Evolutionary conservation across 2,888 invertebrate genomes (phyloP).

Genomic region (Euspilapteryx auroguttella): DNA sequence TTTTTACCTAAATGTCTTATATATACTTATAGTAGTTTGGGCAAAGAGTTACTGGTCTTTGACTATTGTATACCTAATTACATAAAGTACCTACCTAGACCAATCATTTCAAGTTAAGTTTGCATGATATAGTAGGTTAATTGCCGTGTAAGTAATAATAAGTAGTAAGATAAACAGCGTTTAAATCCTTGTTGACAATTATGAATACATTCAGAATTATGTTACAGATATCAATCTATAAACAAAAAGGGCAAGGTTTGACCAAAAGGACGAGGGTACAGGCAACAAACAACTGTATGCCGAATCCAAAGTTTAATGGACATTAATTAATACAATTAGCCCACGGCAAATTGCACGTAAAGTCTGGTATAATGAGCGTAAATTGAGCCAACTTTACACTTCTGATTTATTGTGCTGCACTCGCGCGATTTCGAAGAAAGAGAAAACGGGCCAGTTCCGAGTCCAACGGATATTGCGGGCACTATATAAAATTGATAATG

Average conservation of each 20-base stretch:
- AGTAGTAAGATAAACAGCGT: too few relatives aligned
- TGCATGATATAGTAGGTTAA: too few relatives aligned
- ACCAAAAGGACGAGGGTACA: constrained; percentile 22
- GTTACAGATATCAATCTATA: constrained; percentile 4
- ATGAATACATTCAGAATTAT: constrained; percentile 1
- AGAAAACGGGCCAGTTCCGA: constrained; percentile 55
- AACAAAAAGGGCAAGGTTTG: constrained; percentile 15
- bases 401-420: constrained; percentile 58
- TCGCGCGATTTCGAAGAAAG: constrained; percentile 55
- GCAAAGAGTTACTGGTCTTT: too few relatives aligned
- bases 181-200: too few relatives aligned
- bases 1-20: too few relatives aligned
- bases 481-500: constrained; percentile 52
- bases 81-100: too few relatives aligned
- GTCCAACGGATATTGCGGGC: constrained; percentile 47
- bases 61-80: too few relatives aligned
- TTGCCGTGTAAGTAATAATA: too few relatives aligned
- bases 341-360: constrained; percentile 53
- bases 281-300: constrained; percentile 16
- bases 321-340: constrained; percentile 60
- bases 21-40: too few relatives aligned
- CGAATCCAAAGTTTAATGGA: constrained; percentile 42
- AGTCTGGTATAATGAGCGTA: constrained; percentile 53
- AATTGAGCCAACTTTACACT: constrained; percentile 58
- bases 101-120: too few relatives aligned